Evolutionary conservation across 2,113 vertebrate species (phyloP).

Genomic region (Puntigrus tetrazona): DNA sequence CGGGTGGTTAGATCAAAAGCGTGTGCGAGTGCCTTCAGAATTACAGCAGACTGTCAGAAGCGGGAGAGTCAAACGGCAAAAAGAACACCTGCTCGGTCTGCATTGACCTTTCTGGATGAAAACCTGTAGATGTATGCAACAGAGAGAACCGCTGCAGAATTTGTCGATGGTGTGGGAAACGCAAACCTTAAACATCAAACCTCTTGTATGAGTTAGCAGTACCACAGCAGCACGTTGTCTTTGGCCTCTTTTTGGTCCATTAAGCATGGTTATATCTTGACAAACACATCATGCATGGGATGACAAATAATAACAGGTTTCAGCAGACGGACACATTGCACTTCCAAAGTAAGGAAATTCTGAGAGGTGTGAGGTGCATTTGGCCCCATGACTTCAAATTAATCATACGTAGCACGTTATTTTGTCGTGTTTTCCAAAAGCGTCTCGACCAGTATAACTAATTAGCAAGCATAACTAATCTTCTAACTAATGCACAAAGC

Average conservation of each 20-base stretch:
- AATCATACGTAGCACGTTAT: no score
- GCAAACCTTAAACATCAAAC: not conserved
- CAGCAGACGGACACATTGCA: not conserved
- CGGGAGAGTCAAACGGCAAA: not conserved
- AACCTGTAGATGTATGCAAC: not conserved
- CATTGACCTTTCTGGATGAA: not conserved
- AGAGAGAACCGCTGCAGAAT: not conserved
- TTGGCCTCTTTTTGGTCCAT: not conserved
- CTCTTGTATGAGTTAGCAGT: not conserved
- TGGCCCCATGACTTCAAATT: not conserved
- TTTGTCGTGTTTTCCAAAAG: not conserved
- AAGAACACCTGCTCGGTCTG: conserved; percentile 9
- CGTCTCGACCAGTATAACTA: not conserved
- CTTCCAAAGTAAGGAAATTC: not conserved
- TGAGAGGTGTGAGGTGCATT: not conserved
- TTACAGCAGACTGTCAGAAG: not conserved
- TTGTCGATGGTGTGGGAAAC: not conserved
- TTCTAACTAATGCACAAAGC: not conserved
- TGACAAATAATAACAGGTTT: not conserved
- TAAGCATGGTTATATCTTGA: not conserved
- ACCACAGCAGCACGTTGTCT: not conserved
- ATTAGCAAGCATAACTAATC: no score
- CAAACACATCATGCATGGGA: not conserved
- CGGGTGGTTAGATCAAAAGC: conserved; percentile 13
- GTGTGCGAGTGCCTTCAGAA: not conserved